phyloP scores from a whole-genome alignment of 2,888 invertebrate species.

The Caenorhabditis imperialis region DNA sequence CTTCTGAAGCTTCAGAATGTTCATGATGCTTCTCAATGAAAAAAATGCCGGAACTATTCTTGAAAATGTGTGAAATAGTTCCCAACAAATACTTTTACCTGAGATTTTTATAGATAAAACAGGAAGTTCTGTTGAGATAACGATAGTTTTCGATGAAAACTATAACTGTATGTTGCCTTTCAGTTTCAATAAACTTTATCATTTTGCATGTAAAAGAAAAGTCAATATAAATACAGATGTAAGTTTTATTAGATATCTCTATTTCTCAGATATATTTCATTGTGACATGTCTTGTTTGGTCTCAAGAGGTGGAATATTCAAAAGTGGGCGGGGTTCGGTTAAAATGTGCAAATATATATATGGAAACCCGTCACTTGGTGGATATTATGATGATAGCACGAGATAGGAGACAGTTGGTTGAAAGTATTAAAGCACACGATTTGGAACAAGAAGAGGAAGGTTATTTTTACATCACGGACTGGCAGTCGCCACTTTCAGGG shows the following conservation, averaged over 20 bases:
- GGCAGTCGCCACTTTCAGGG: slow-evolving; percentile 47
- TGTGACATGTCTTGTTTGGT: slow-evolving; percentile 35
- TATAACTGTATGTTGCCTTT: too few species aligned
- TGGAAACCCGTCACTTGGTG: slow-evolving; percentile 32
- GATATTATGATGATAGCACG: slow-evolving; percentile 36
- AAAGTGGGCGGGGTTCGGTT: slow-evolving; percentile 1
- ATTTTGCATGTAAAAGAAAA: background rate
- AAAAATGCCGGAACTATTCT: too few species aligned
- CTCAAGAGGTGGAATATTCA: too few species aligned
- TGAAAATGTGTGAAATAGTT: too few species aligned
- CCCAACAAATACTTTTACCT: too few species aligned
- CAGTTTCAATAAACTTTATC: too few species aligned
- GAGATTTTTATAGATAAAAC: too few species aligned
- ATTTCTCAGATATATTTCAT: slow-evolving; percentile 25
- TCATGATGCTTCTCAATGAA: too few species aligned
- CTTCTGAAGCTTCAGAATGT: too few species aligned
- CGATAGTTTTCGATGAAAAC: too few species aligned
- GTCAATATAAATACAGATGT: slow-evolving; percentile 10
- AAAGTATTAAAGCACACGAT: slow-evolving; percentile 45
- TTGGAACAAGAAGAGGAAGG: background rate
- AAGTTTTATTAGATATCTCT: slow-evolving; percentile 28
- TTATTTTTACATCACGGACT: slow-evolving; percentile 14
- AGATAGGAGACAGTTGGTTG: slow-evolving; percentile 6
- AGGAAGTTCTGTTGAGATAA: too few species aligned
- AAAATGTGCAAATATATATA: slow-evolving; percentile 5